A percentile compares a stretch with the other conserved stretches of the same genome.
Evolutionary conservation across 2,888 invertebrate genomes (phyloP).

Genomic region (Hecatera dysodea): DNA sequence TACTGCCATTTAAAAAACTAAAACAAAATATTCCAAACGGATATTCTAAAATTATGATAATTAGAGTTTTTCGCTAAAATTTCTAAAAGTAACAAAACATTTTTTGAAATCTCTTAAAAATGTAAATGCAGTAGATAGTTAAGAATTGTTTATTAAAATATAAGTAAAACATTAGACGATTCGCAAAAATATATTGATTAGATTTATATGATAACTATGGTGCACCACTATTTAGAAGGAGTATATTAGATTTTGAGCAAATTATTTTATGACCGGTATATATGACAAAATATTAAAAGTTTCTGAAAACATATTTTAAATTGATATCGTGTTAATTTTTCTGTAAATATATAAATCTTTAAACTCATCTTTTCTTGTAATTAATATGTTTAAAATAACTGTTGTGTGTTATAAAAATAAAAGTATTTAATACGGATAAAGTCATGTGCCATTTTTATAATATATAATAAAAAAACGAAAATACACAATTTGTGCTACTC

Average conservation of each 20-base stretch:
- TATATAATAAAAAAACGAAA: slow-evolving; percentile 70
- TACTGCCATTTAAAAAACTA: slow-evolving; percentile 76
- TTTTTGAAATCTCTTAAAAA: slow-evolving; percentile 68
- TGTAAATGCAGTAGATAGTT: slow-evolving; percentile 81
- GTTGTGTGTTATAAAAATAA: slow-evolving; percentile 82
- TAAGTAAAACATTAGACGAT: slow-evolving; percentile 74
- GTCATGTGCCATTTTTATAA: slow-evolving; percentile 87
- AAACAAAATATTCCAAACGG: slow-evolving; percentile 63
- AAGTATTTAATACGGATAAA: slow-evolving; percentile 79
- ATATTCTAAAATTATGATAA: slow-evolving; percentile 59
- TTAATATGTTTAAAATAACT: slow-evolving; percentile 77
- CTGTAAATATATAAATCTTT: slow-evolving; percentile 86
- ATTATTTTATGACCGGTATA: slow-evolving; percentile 68
- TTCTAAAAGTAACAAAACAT: slow-evolving; percentile 52
- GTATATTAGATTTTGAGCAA: slow-evolving; percentile 77
- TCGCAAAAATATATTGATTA: slow-evolving; percentile 82
- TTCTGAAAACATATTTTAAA: slow-evolving; percentile 82
- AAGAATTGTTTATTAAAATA: slow-evolving; percentile 78
- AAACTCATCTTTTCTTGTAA: slow-evolving; percentile 77
- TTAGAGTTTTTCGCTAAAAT: slow-evolving; percentile 63
- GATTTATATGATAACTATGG: slow-evolving; percentile 82
- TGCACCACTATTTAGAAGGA: slow-evolving; percentile 86
- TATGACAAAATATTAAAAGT: slow-evolving; percentile 62
- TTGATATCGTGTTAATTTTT: slow-evolving; percentile 77
- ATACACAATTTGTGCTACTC: slow-evolving; percentile 85